Evolutionary conservation across 2,888 invertebrate species (phyloP).

Genomic region (Synergus umbraculus): DNA sequence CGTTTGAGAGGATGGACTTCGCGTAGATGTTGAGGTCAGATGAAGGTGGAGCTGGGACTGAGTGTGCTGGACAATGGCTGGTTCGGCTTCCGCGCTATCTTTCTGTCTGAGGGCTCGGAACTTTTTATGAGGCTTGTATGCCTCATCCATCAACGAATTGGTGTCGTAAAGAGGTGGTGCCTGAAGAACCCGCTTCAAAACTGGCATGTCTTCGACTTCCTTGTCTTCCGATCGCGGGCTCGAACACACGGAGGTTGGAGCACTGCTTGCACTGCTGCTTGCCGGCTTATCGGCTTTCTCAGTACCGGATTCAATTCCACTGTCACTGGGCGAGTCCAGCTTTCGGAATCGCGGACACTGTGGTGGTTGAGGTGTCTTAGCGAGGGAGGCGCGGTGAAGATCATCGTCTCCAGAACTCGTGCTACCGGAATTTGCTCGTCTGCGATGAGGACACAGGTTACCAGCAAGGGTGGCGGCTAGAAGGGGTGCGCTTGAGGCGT

Average conservation of each 20-base stretch:
- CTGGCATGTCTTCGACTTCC: constrained; percentile 93
- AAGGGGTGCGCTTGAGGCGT: constrained; percentile 87
- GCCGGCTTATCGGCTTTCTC: constrained; percentile 88
- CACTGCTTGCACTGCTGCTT: constrained; percentile 81
- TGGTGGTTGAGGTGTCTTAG: constrained; percentile 68
- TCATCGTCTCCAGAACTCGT: constrained; percentile 90
- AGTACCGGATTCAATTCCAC: constrained; percentile 95
- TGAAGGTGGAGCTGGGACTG: constrained; percentile 80
- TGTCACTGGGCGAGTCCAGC: constrained; percentile 94
- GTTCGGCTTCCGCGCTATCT: constrained; percentile 88
- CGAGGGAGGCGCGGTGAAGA: constrained; percentile 65
- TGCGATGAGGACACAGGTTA: constrained; percentile 85
- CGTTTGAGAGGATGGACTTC: constrained; percentile 64
- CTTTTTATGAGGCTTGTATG: constrained; percentile 97
- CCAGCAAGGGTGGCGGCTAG: constrained; percentile 86
- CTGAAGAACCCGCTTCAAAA: constrained; percentile 93
- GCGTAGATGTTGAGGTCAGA: constrained; percentile 75
- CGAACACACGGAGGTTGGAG: constrained; percentile 88
- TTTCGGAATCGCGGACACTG: constrained; percentile 86
- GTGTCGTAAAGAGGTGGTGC: constrained; percentile 95
- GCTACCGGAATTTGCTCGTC: constrained; percentile 85
- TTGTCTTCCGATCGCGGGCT: constrained; percentile 92
- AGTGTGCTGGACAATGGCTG: constrained; percentile 79
- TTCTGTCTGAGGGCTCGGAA: constrained; percentile 91
- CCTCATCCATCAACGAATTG: constrained; percentile 94